Base-by-base conservation (phyloP, 2,797 vertebrate genomes). In the Ceyx erithaca region DNA sequence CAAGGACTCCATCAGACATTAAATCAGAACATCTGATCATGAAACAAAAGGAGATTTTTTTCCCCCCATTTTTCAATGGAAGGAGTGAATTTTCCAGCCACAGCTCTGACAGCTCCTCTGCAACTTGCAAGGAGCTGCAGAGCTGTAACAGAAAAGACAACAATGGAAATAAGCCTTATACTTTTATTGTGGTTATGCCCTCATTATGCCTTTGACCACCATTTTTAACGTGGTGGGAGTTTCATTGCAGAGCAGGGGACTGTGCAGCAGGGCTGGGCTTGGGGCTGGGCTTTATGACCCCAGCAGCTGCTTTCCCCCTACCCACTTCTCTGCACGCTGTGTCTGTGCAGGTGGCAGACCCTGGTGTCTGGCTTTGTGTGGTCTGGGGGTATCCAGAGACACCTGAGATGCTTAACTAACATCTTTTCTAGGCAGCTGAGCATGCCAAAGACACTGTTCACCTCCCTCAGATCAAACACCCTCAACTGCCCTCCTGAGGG, bases 281-380 rank as follows among this genome's bases (percentile, higher is more conserved):
- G 26, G 49, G 49, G 63, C 18, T 3, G 6, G 28, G 23, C 66
- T 68, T 46, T 30, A 1, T 0, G 7, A 13, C 35, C 31, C 52
- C 5, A 3, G 51, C 1, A 21, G 37, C 31, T 6, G 21, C 48
- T 86, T 43, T 57, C 33, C n/a, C 77, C 28, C 35, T 33, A 25
- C 4, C 12, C 15, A 8, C 41, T 41, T 61, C n/a, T 6, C 2
- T 35, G 35, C 22, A 51, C 0, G 0, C 48, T 43, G 33, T 2
- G 2, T 75, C 46, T 80, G 30, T 52, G 61, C 64, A 49, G 45
- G 68, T 57, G 12, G 57, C 68, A 67, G 30, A n/a, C 9, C 22
- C 37, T 1, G 3, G 0, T 18, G 28, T 40, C 62, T 71, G 80
- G 1, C 45, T 57, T 13, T 6, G 5, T 66, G 52, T 21, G 43